Conservation (phyloP, 2,797 vertebrate genomes). For the Peromyscus melanophrys region DNA sequence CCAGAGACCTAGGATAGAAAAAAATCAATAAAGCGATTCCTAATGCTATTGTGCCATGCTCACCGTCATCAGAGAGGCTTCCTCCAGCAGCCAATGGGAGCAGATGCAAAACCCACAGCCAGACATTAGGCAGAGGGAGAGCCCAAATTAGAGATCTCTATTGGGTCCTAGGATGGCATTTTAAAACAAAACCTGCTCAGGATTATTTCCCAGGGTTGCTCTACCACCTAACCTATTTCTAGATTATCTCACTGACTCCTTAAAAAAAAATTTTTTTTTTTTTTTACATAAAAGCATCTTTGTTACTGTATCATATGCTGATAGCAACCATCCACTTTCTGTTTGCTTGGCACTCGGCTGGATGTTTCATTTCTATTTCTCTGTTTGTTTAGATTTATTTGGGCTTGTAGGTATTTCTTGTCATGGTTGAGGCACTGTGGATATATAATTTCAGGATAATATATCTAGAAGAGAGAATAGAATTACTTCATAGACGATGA, state of each 20-base stretch:
- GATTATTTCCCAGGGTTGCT: not conserved
- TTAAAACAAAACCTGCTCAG: not conserved
- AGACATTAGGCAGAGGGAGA: no score
- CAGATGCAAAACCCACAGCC: no score
- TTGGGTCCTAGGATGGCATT: not conserved
- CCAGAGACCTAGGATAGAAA: no score
- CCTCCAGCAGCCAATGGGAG: no score
- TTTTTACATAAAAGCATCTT: not conserved
- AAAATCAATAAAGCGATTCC: no score
- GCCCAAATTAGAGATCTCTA: no score
- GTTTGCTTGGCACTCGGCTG: not conserved
- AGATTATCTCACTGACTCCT: not conserved
- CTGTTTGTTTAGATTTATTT: constrained; percentile 24
- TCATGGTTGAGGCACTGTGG: not conserved
- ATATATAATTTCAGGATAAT: not conserved
- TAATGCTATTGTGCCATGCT: no score
- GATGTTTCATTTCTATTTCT: not conserved
- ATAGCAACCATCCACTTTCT: not conserved
- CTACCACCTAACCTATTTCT: not conserved
- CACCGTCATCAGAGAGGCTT: no score
- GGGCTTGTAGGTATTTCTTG: constrained; percentile 32
- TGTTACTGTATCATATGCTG: not conserved
- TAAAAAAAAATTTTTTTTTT: not conserved
- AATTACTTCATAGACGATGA: not conserved
- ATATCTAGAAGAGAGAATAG: not conserved